Percentiles rank a stretch among this genome's conserved stretches.
phyloP scores from a whole-genome alignment of 2,797 vertebrate species.

The Knipowitschia caucasica region DNA sequence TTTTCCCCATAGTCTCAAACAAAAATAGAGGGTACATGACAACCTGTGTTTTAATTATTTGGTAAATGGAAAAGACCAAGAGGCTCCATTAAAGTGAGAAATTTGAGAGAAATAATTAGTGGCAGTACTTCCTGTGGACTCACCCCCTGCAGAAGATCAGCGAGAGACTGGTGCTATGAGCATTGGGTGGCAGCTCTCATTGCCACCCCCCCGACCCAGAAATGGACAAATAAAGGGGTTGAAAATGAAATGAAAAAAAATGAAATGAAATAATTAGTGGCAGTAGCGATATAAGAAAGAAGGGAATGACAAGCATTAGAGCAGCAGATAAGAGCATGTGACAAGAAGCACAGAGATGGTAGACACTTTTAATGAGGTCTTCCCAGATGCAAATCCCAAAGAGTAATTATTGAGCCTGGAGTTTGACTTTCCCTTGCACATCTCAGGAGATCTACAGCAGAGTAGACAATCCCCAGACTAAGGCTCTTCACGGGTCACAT shows the following conservation, averaged over 20 bases:
- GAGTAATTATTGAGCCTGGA: constrained; percentile 57
- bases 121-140: too few relatives aligned
- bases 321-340: constrained; percentile 48
- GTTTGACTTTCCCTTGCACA: constrained; percentile 27
- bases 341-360: constrained; percentile 49
- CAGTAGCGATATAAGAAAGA: not conserved
- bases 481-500: constrained; percentile 30
- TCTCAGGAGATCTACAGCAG: constrained; percentile 26
- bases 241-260: too few relatives aligned
- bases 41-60: constrained; percentile 40
- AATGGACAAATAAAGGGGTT: too few relatives aligned
- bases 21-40: constrained; percentile 10
- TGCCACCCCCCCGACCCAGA: too few relatives aligned
- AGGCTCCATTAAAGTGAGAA: constrained; percentile 8
- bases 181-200: too few relatives aligned
- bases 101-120: constrained; percentile 30
- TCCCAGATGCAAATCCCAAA: constrained; percentile 48
- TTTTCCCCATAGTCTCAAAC: constrained; percentile 17
- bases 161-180: too few relatives aligned
- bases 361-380: constrained; percentile 65
- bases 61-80: constrained; percentile 21
- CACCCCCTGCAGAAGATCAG: too few relatives aligned
- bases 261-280: constrained; percentile 41
- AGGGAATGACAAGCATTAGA: constrained; percentile 34
- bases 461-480: constrained; percentile 37